phyloP scores from a whole-genome alignment of 2,797 vertebrate species.

The Serranus cabrilla region DNA sequence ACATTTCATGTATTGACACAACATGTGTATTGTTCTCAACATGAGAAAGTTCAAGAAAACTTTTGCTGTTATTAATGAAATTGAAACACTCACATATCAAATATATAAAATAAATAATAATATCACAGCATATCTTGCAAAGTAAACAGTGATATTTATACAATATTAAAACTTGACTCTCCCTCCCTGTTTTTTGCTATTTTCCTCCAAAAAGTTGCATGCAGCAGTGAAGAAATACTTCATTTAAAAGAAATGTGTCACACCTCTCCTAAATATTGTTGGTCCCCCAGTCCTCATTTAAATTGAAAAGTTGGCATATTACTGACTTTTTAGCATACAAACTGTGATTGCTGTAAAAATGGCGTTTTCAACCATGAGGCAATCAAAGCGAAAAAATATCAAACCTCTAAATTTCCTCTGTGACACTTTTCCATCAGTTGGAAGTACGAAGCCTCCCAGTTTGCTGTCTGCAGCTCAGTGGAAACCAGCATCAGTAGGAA shows the following conservation, averaged over 20 bases:
- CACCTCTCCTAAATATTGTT: too few species aligned
- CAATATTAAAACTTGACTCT: neutral
- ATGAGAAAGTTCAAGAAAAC: neutral
- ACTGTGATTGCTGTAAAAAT: too few species aligned
- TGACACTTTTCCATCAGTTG: constrained; percentile 90
- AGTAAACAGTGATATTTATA: constrained; percentile 1
- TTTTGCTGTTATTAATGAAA: neutral
- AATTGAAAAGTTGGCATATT: too few species aligned
- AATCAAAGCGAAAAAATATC: neutral
- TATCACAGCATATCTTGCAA: neutral
- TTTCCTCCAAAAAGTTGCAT: too few species aligned
- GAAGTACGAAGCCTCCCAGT: constrained; percentile 91
- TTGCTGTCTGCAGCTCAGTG: constrained; percentile 92
- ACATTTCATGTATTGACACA: neutral
- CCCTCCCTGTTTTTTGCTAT: too few species aligned
- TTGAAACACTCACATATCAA: neutral
- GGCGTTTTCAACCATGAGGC: too few species aligned
- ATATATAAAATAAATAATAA: neutral
- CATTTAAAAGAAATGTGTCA: too few species aligned
- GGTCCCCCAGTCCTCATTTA: too few species aligned
- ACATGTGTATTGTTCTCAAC: neutral
- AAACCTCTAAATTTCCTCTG: constrained; percentile 22
- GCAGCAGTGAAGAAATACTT: too few species aligned
- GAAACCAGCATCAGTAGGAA: constrained; percentile 91
- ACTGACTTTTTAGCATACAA: too few species aligned